These are phyloP conservation scores for Leucosticte australis DNA, from an alignment of 2,113 vertebrate species.

Conservation along the genomic window DNA sequence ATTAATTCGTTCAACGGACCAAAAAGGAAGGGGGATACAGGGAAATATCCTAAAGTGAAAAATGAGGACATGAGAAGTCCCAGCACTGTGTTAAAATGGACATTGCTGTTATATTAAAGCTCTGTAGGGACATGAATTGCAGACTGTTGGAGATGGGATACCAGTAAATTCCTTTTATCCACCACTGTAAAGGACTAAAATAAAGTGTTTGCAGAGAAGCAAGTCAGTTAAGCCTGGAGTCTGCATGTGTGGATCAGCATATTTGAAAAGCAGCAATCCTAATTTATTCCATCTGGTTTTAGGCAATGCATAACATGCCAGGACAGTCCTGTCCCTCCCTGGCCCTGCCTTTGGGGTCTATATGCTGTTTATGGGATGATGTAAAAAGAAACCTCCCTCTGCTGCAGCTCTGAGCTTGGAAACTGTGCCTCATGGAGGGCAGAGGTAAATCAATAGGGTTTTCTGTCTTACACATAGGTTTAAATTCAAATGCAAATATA, in stretches of 20 bases:
- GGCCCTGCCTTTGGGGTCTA: background rate
- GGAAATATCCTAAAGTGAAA: background rate
- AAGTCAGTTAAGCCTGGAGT: background rate
- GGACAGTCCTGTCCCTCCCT: background rate
- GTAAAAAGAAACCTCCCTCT: constrained; percentile 26
- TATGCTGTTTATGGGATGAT: background rate
- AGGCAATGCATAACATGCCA: background rate
- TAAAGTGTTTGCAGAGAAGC: background rate
- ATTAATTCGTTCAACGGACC: background rate
- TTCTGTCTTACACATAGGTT: background rate
- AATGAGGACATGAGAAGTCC: background rate
- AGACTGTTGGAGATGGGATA: background rate
- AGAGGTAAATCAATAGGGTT: background rate
- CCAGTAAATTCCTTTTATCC: background rate
- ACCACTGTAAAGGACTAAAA: background rate
- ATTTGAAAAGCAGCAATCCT: background rate
- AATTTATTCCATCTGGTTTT: constrained; percentile 40
- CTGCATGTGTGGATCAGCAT: background rate
- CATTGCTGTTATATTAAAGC: background rate
- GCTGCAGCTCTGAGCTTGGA: background rate
- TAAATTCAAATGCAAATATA: background rate
- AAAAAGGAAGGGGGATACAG: background rate
- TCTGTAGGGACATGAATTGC: background rate
- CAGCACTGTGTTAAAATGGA: background rate
- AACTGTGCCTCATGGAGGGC: background rate